Base-by-base conservation (phyloP, 1,140 invertebrate genomes). In the Drosophila subobscura region DNA sequence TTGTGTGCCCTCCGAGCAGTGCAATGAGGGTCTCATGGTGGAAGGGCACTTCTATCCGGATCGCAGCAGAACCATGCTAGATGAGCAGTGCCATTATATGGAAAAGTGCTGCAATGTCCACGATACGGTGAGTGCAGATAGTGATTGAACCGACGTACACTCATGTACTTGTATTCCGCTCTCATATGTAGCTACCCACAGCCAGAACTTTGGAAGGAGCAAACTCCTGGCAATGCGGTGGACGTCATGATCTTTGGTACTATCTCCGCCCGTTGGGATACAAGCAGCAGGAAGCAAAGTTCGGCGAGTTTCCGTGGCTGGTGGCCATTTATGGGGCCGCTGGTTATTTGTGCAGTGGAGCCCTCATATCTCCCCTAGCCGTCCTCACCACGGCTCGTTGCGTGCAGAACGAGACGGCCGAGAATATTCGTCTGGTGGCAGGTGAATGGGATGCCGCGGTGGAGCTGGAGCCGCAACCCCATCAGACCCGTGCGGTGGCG, bases 371-470 rank as follows among this genome's bases (percentile, higher is more conserved):
- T 2, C 64, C 81, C 0, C 7, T 56, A 6, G 77, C 61, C 0
- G 60, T 86, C 6, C 7, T 85, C 2, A 81, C 77, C 4, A 56
- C 81, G 5, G 81, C 81, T 0, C 65, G 77, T 22, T 85, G 81
- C 40, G 73, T 85, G 3, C 49, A 64, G 6, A 27, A 25, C 5
- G 12, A 66, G 5, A 5, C 22, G 2, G 3, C 29, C 0, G 14
- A 50, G 1, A 29, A 29, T 7, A 12, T 86, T 5, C 81, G 54
- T 0, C 5, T 86, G 14, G 61, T 85, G 10, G 77, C 77, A 1
- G 81, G 81, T 0, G 81, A 85, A 27, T 85, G 81, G 73, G 81
- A 85, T 80, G 81, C 68, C 0, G 77, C 77, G 0, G 77, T 70
- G 5, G 46, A 85, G 12, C 44, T 77, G 7, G 81, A 85, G 20